Evolutionary conservation across 1,140 invertebrate species (phyloP).

Genomic region (Panagrolaimus sp.): DNA sequence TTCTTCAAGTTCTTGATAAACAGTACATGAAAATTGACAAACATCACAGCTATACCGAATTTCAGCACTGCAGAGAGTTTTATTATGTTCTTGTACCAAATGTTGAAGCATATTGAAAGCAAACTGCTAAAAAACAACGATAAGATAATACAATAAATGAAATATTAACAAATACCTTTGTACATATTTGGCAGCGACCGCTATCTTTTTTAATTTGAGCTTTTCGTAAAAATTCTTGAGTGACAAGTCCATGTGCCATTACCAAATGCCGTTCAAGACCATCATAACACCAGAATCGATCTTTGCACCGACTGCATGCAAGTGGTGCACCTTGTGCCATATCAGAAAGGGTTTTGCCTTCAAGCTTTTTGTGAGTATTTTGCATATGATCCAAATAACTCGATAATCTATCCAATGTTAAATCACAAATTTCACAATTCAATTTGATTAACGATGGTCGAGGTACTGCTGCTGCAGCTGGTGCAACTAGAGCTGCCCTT

Average conservation of each 20-base stretch:
- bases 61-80: conserved; percentile 12
- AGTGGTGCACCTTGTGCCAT: conserved; percentile 1
- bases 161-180: conserved; percentile 62
- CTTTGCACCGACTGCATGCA: conserved; percentile 12
- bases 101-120: conserved; percentile 13
- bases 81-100: neutral
- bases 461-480: neutral
- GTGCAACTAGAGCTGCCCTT: neutral
- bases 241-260: conserved; percentile 83
- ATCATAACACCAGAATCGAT: conserved; percentile 8
- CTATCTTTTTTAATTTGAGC: conserved; percentile 88
- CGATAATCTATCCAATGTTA: neutral
- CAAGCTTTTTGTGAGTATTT: conserved; percentile 3
- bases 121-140: neutral
- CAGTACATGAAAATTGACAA: conserved; percentile 14
- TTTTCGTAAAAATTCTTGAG: conserved; percentile 87
- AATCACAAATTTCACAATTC: conserved; percentile 6
- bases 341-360: neutral
- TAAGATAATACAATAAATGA: neutral
- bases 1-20: conserved; percentile 10
- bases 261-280: conserved; percentile 75
- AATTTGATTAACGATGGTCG: neutral
- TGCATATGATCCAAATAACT: conserved; percentile 1
- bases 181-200: conserved; percentile 83
- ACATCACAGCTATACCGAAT: conserved; percentile 13